Conservation (phyloP, 2,113 vertebrate species). For the Planiliza haematocheilus region DNA sequence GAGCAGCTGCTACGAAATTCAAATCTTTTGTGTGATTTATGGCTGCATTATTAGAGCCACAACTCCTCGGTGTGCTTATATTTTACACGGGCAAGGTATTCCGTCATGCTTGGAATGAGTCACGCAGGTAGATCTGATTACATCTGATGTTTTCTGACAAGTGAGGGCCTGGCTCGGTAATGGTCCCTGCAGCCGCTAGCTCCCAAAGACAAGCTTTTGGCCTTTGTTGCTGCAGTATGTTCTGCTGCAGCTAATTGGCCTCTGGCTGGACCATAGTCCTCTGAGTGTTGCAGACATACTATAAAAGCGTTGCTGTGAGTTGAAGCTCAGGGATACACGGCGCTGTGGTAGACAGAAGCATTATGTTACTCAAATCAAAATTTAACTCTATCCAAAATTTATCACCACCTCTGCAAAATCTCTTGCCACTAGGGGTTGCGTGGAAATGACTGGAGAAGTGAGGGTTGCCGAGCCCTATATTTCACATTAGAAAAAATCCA, state of each 20-base stretch:
- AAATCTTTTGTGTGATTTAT: constrained; percentile 66
- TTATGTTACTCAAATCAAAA: constrained; percentile 1
- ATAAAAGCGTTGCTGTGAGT: constrained; percentile 24
- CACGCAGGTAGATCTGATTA: constrained; percentile 64
- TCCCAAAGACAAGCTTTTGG: constrained; percentile 37
- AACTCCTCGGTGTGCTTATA: constrained; percentile 33
- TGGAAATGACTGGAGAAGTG: neutral
- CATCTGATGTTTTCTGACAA: constrained; percentile 57
- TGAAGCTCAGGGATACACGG: neutral
- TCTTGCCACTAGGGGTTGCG: neutral
- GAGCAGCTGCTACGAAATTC: constrained; percentile 62
- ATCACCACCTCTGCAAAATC: neutral
- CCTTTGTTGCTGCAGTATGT: constrained; percentile 48
- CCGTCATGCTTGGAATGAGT: constrained; percentile 52
- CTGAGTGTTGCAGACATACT: constrained; percentile 20
- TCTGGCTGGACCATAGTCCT: constrained; percentile 37
- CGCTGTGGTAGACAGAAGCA: constrained; percentile 3
- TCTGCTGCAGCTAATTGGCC: constrained; percentile 45
- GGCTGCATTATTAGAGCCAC: constrained; percentile 48
- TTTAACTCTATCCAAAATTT: neutral
- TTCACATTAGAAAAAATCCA: neutral
- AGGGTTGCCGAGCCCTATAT: neutral
- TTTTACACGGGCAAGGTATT: constrained; percentile 34
- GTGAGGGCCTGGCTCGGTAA: constrained; percentile 49
- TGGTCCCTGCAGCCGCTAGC: constrained; percentile 41